A percentile compares a stretch with the other conserved stretches of the same genome.
Conservation (phyloP, 1,140 invertebrate genomes). For the Formica exsecta region DNA sequence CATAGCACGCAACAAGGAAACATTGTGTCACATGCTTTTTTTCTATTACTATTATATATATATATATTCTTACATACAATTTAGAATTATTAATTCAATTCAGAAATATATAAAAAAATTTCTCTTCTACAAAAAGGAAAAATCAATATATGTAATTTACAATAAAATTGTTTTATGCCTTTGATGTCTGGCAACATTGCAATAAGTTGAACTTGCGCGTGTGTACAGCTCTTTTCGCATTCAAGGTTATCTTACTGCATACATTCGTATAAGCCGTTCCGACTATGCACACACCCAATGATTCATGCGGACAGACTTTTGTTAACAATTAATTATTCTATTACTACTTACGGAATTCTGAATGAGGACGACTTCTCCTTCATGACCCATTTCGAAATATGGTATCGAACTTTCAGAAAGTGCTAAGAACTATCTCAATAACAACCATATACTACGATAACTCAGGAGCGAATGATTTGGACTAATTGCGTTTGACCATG, state of each 20-base stretch:
- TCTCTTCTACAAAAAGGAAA: not conserved
- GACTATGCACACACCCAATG: not conserved
- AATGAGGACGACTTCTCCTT: constrained; percentile 51
- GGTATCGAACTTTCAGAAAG: not conserved
- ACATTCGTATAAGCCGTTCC: not conserved
- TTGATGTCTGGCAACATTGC: constrained; percentile 15
- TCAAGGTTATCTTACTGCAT: constrained; percentile 16
- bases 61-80: not conserved
- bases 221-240: not conserved
- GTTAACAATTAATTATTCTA: not conserved
- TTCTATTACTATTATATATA: not conserved
- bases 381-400: constrained; percentile 17
- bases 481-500: constrained; percentile 38
- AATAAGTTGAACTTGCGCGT: not conserved
- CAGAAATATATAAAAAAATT: not conserved
- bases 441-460: not conserved
- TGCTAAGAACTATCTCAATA: not conserved
- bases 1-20: not conserved
- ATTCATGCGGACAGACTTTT: not conserved
- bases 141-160: not conserved
- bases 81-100: constrained; percentile 1
- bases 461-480: not conserved
- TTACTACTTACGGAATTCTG: constrained; percentile 62
- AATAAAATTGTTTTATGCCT: not conserved
- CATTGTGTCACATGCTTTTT: not conserved